A percentile compares a stretch with the other conserved stretches of the same genome.
Conservation (phyloP, 2,888 invertebrate species). For the Ectemnius lituratus region DNA sequence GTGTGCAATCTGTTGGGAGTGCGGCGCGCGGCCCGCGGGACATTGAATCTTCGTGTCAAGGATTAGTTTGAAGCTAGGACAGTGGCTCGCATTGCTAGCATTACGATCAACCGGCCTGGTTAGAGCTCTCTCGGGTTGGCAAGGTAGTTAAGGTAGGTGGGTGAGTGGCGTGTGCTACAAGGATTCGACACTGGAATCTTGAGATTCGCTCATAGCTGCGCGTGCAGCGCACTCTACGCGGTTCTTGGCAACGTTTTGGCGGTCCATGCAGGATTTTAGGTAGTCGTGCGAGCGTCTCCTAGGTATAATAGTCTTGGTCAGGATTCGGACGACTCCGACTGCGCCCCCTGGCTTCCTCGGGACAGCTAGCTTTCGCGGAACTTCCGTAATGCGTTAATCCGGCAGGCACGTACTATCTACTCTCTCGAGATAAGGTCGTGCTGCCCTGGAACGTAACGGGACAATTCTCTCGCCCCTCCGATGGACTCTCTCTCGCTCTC, state of each 20-base stretch:
- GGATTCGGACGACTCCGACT: conserved; percentile 37
- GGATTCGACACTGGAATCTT: conserved; percentile 46
- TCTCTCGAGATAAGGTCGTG: conserved; percentile 63
- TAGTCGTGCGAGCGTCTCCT: conserved; percentile 12
- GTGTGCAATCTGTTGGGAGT: conserved; percentile 10
- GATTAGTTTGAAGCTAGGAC: conserved; percentile 27
- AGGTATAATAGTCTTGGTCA: conserved; percentile 52
- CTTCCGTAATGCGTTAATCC: conserved; percentile 77
- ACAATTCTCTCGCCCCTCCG: conserved; percentile 34
- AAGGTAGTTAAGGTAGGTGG: conserved; percentile 29
- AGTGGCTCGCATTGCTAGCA: conserved; percentile 49
- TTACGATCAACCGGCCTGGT: conserved; percentile 46
- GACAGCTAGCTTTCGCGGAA: conserved; percentile 65
- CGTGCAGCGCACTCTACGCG: conserved; percentile 4
- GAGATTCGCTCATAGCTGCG: conserved; percentile 31
- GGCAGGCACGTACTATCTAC: conserved; percentile 67
- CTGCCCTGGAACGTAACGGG: conserved; percentile 46
- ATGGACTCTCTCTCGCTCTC: conserved; percentile 14
- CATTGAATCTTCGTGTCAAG: conserved; percentile 35
- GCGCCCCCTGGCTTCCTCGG: neutral
- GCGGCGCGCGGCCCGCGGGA: conserved; percentile 16
- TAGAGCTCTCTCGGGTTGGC: too few species aligned
- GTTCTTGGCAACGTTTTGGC: neutral
- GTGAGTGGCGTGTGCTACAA: conserved; percentile 28
- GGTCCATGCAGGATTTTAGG: conserved; percentile 10